Percentiles rank a stretch among this genome's conserved stretches.
phyloP scores from a whole-genome alignment of 2,113 vertebrate genomes.

The Pygoscelis antarcticus region DNA sequence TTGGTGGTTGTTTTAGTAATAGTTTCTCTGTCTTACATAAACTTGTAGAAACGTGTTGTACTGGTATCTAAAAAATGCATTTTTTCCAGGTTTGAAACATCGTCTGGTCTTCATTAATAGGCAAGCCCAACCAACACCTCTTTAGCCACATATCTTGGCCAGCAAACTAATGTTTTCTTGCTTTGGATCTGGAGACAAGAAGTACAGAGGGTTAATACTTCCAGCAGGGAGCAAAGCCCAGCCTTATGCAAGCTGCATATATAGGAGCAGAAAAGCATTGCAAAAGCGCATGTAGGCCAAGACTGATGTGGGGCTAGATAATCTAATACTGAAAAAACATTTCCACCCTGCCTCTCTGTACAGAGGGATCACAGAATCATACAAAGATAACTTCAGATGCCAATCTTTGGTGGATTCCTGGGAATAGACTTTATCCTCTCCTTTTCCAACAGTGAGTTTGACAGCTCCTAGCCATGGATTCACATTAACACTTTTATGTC shows the following conservation, averaged over 20 bases:
- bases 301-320: background rate
- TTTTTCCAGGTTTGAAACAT: background rate
- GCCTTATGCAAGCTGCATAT: background rate
- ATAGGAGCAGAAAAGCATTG: background rate
- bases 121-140: background rate
- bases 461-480: background rate
- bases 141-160: background rate
- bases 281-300: background rate
- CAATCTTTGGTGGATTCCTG: background rate
- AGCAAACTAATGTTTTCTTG: background rate
- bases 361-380: background rate
- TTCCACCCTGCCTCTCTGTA: background rate
- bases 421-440: background rate
- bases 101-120: background rate
- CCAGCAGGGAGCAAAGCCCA: background rate
- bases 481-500: background rate
- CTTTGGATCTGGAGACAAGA: background rate
- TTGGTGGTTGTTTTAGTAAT: background rate
- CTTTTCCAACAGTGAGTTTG: background rate
- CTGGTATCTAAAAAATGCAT: background rate
- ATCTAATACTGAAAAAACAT: background rate
- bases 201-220: background rate
- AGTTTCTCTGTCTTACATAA: background rate
- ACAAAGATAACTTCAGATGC: background rate
- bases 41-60: background rate